phyloP scores from a whole-genome alignment of 2,888 invertebrate species.

The Drosophila peninsularis region DNA sequence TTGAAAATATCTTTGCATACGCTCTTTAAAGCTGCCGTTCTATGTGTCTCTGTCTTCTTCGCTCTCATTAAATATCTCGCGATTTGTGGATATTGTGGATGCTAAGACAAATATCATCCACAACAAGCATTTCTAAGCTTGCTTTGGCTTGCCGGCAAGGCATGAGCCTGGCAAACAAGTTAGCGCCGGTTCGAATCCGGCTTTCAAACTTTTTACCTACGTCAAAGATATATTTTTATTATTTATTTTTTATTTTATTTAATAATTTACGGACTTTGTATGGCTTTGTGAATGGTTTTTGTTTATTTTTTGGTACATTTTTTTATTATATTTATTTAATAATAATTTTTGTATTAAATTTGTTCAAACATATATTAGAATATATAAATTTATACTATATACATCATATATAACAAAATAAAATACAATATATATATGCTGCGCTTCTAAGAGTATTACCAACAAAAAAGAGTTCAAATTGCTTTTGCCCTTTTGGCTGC shows the following conservation, averaged over 20 bases:
- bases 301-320: not conserved
- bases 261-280: not conserved
- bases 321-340: not conserved
- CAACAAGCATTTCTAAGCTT: not conserved
- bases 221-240: not conserved
- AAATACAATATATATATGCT: not conserved
- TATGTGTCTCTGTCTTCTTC: not conserved
- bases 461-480: conserved; percentile 15
- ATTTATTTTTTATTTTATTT: not conserved
- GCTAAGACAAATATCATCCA: not conserved
- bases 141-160: not conserved
- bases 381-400: not conserved
- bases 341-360: too few species aligned
- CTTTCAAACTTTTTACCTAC: not conserved
- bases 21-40: not conserved
- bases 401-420: not conserved
- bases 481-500: conserved; percentile 32
- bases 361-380: too few species aligned
- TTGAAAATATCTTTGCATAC: not conserved
- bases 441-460: not conserved
- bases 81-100: not conserved
- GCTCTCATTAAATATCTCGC: not conserved
- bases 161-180: not conserved
- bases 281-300: not conserved
- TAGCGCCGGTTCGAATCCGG: not conserved